A percentile compares a stretch with the other conserved stretches of the same genome.
Evolutionary conservation across 2,797 vertebrate species (phyloP).

Genomic region (Botia almorhae): DNA sequence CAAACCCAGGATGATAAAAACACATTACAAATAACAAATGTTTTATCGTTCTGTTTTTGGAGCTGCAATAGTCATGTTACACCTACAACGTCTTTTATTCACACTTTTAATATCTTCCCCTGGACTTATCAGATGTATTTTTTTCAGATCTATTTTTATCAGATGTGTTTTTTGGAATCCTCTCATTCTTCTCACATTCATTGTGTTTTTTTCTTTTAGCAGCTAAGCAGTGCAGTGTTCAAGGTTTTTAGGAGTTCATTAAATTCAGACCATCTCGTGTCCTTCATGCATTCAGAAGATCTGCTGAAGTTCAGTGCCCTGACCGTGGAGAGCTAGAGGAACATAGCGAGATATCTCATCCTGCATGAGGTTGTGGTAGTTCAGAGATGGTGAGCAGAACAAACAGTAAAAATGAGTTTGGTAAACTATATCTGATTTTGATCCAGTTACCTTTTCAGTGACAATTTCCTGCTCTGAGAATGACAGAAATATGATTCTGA

Average conservation of each 20-base stretch:
- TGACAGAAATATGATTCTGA: slow-evolving; percentile 7
- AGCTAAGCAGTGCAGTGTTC: no score
- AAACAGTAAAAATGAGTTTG: slow-evolving; percentile 13
- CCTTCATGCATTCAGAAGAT: neutral
- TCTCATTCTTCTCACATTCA: no score
- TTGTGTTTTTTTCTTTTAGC: no score
- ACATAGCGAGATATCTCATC: neutral
- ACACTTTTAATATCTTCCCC: no score
- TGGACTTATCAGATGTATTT: no score
- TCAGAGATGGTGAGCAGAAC: slow-evolving; percentile 12
- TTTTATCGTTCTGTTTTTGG: no score
- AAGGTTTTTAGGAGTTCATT: neutral
- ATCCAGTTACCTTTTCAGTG: slow-evolving; percentile 26
- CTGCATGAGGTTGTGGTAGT: neutral
- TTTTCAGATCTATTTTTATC: no score
- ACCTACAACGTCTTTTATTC: no score
- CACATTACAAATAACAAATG: no score
- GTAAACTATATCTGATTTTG: neutral
- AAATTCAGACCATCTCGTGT: neutral
- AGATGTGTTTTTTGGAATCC: no score
- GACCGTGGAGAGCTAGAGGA: neutral
- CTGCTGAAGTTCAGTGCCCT: slow-evolving; percentile 13
- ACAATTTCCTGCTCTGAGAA: neutral
- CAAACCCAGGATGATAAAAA: no score
- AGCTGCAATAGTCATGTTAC: no score